phyloP scores from a whole-genome alignment of 2,113 vertebrate genomes.

The Megalops atlanticus region DNA sequence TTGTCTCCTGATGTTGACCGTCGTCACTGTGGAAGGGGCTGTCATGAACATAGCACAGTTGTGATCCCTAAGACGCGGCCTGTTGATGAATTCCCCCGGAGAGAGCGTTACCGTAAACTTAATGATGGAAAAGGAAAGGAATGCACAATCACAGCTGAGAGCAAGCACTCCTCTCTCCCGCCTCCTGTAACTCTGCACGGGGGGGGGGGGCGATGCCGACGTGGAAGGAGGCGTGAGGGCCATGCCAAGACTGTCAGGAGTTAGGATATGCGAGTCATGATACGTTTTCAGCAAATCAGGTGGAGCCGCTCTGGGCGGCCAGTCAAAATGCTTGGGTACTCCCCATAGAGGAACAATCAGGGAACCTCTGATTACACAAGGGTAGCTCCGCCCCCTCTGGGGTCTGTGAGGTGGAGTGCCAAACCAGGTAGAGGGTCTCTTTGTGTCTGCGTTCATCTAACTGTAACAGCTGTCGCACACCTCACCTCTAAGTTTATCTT shows the following conservation, averaged over 20 bases:
- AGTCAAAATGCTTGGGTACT: not conserved
- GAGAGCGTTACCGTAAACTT: not conserved
- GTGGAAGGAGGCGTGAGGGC: not conserved
- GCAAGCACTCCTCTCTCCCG: not conserved
- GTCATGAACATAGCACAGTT: not conserved
- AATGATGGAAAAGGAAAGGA: not conserved
- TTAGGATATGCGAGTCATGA: not conserved
- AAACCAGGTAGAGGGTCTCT: not conserved
- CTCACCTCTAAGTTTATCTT: no score
- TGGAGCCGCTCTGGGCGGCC: not conserved
- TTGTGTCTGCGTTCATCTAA: conserved; percentile 44
- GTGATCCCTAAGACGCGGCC: not conserved
- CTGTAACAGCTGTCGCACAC: conserved; percentile 33
- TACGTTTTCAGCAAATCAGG: not conserved
- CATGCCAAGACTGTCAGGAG: not conserved
- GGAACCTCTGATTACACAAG: not conserved
- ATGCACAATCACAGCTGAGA: not conserved
- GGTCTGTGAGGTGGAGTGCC: not conserved
- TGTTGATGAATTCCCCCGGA: not conserved
- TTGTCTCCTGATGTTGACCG: not conserved
- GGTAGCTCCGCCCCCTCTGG: not conserved
- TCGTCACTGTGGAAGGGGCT: not conserved
- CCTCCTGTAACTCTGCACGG: not conserved
- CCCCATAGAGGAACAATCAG: not conserved
- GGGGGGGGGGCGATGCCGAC: not conserved